Conservation (phyloP, 1,140 invertebrate species). For the Tetranychus cinnabarinus region DNA sequence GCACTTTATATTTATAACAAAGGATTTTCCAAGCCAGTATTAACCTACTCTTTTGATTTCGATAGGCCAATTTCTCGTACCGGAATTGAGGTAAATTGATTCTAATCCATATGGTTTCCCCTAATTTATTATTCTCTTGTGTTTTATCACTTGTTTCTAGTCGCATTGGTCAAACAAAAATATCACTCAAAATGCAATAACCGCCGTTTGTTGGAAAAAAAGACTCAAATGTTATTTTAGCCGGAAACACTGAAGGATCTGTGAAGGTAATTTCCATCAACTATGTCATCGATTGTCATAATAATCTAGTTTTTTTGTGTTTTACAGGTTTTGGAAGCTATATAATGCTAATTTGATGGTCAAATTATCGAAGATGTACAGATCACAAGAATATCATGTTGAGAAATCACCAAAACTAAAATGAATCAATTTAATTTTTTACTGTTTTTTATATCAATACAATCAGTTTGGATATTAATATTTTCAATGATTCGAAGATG, state of each 20-base stretch:
- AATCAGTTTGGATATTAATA: too few species aligned
- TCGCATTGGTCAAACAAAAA: slow-evolving; percentile 34
- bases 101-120: background rate
- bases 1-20: slow-evolving; percentile 82
- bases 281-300: too few species aligned
- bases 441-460: too few species aligned
- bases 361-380: too few species aligned
- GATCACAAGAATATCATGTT: too few species aligned
- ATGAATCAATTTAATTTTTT: too few species aligned
- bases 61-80: slow-evolving; percentile 26
- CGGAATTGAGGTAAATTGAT: background rate
- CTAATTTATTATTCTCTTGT: background rate
- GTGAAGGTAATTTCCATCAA: slow-evolving; percentile 37
- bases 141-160: background rate
- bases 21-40: slow-evolving; percentile 58
- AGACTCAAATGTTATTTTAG: slow-evolving; percentile 62
- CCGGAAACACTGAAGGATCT: slow-evolving; percentile 80
- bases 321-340: too few species aligned
- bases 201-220: slow-evolving; percentile 78
- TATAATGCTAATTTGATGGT: too few species aligned
- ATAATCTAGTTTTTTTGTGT: too few species aligned
- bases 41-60: slow-evolving; percentile 70
- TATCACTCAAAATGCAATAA: slow-evolving; percentile 78
- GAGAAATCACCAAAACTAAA: too few species aligned
- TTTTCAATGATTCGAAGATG: too few species aligned